phyloP scores from a whole-genome alignment of 2,113 vertebrate species.

The Lasiurus borealis region DNA sequence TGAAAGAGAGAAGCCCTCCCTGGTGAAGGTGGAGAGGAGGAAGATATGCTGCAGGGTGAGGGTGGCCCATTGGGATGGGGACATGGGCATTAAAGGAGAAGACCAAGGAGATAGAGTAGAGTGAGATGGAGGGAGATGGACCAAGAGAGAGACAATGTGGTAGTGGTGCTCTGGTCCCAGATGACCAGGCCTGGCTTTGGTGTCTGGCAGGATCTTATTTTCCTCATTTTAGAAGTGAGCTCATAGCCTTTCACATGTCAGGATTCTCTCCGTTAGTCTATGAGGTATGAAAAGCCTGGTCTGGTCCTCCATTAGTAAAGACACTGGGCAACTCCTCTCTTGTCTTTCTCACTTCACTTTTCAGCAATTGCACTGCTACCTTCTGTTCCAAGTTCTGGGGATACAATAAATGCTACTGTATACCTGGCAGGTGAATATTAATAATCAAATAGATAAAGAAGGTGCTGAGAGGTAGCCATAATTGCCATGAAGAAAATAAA shows the following conservation, averaged over 20 bases:
- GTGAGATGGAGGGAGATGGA: not conserved
- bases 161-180: not conserved
- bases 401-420: not conserved
- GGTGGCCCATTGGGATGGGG: not conserved
- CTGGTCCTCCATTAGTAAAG: not conserved
- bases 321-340: not conserved
- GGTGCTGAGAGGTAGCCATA: not conserved
- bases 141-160: accelerated
- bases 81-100: not conserved
- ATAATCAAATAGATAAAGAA: not conserved
- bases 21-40: not conserved
- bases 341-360: not conserved
- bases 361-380: not conserved
- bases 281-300: no score
- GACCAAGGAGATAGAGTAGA: not conserved
- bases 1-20: constrained; percentile 34
- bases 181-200: not conserved
- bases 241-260: not conserved
- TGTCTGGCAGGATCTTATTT: not conserved
- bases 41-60: not conserved
- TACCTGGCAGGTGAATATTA: not conserved
- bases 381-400: not conserved
- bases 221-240: not conserved
- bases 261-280: not conserved
- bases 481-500: accelerated